These are phyloP conservation scores for Chionoecetes opilio DNA, from an alignment of 1,140 invertebrate genomes.

Conservation along the genomic window DNA sequence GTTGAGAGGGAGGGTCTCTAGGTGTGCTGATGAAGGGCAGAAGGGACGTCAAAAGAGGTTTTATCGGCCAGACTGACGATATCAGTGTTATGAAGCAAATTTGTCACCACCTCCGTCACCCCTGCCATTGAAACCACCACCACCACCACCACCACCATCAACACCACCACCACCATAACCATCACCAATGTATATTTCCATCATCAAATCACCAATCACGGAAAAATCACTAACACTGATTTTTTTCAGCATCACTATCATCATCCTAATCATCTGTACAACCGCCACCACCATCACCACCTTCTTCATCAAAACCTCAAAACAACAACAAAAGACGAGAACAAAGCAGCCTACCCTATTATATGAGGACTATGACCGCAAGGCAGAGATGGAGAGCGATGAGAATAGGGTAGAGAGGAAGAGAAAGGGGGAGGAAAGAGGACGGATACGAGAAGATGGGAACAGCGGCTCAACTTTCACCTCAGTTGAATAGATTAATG, in stretches of 20 bases:
- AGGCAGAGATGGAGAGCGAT: too few relatives aligned
- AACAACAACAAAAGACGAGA: too few relatives aligned
- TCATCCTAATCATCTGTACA: neutral
- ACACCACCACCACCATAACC: neutral
- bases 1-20: neutral
- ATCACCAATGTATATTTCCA: too few relatives aligned
- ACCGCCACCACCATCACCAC: neutral
- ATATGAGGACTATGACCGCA: too few relatives aligned
- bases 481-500: neutral
- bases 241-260: neutral
- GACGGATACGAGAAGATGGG: neutral
- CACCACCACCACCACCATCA: too few relatives aligned
- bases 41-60: neutral
- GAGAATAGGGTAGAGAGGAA: too few relatives aligned
- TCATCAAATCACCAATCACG: too few relatives aligned
- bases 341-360: too few relatives aligned
- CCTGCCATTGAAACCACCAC: neutral
- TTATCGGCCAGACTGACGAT: neutral
- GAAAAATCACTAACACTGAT: too few relatives aligned
- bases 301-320: neutral
- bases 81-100: constrained; percentile 9
- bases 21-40: neutral
- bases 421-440: too few relatives aligned
- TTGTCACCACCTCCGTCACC: neutral
- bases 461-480: neutral